Conservation (phyloP, 2,113 vertebrate species). For the Marcusenius ussheri region DNA sequence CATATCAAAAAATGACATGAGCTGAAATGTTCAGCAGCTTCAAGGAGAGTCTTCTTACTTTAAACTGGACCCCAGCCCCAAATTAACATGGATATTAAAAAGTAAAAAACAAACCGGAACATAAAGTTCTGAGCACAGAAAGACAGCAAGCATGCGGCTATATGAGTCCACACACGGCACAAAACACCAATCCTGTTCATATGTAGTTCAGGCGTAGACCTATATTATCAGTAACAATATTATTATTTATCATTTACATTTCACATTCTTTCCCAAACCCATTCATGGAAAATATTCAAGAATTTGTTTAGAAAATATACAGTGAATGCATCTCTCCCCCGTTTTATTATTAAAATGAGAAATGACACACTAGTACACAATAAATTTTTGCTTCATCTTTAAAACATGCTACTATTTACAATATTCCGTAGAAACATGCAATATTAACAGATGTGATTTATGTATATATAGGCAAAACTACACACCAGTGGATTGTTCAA, state of each 20-base stretch:
- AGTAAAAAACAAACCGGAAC: constrained; percentile 31
- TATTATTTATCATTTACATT: constrained; percentile 51
- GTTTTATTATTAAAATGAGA: constrained; percentile 66
- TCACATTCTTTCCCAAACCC: constrained; percentile 63
- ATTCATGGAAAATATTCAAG: constrained; percentile 63
- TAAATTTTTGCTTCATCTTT: constrained; percentile 66
- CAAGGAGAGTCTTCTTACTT: background rate
- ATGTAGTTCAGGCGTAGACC: constrained; percentile 54
- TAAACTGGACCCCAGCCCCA: constrained; percentile 30
- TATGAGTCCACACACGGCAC: constrained; percentile 62
- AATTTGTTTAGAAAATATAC: constrained; percentile 69
- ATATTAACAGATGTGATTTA: constrained; percentile 64
- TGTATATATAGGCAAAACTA: constrained; percentile 65
- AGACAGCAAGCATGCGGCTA: constrained; percentile 67
- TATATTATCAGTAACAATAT: constrained; percentile 47
- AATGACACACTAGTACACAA: constrained; percentile 69
- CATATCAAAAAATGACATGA: background rate
- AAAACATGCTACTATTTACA: constrained; percentile 83
- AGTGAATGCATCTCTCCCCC: constrained; percentile 53
- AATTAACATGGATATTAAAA: background rate
- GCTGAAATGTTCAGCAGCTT: background rate
- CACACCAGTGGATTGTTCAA: constrained; percentile 59
- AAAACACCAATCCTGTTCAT: constrained; percentile 63
- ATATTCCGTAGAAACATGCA: constrained; percentile 76
- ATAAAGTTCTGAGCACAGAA: constrained; percentile 32